Evolutionary conservation across 2,797 vertebrate genomes (phyloP).

Genomic region (Cossypha polioptera): DNA sequence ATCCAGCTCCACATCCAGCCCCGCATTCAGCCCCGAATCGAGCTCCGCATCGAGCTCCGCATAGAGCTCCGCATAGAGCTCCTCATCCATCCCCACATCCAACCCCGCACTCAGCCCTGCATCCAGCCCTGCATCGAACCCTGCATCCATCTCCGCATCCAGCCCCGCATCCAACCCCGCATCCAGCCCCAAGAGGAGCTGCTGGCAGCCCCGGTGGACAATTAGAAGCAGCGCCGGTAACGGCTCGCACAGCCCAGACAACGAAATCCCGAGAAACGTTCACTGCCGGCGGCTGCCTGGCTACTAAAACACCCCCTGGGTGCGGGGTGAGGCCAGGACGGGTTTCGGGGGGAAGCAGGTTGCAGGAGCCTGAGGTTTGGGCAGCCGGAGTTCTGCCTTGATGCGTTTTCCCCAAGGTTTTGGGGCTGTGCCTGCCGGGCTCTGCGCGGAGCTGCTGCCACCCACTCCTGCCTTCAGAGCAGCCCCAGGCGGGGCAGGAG

Average conservation of each 20-base stretch:
- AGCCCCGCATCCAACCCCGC: neutral
- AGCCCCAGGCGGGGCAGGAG: neutral
- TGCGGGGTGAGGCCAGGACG: neutral
- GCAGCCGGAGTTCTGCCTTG: neutral
- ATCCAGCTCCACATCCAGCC: fast-evolving
- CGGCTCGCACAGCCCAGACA: neutral
- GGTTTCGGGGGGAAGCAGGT: neutral
- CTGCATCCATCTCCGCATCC: neutral
- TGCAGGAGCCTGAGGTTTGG: neutral
- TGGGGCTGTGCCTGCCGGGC: neutral
- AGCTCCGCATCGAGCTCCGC: no score
- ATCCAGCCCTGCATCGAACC: no score
- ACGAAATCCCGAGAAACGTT: neutral
- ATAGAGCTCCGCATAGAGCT: no score
- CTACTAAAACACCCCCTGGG: neutral
- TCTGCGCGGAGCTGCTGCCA: neutral
- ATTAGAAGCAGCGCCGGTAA: neutral
- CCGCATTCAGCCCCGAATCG: neutral
- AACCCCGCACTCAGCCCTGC: fast-evolving
- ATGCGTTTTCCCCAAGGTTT: neutral
- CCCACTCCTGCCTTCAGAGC: neutral
- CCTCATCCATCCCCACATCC: no score
- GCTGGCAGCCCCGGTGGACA: neutral
- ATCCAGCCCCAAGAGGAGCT: neutral
- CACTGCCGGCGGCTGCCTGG: neutral